Base-by-base conservation (phyloP, 1,140 invertebrate species). In the Drosophila pseudoobscura region DNA sequence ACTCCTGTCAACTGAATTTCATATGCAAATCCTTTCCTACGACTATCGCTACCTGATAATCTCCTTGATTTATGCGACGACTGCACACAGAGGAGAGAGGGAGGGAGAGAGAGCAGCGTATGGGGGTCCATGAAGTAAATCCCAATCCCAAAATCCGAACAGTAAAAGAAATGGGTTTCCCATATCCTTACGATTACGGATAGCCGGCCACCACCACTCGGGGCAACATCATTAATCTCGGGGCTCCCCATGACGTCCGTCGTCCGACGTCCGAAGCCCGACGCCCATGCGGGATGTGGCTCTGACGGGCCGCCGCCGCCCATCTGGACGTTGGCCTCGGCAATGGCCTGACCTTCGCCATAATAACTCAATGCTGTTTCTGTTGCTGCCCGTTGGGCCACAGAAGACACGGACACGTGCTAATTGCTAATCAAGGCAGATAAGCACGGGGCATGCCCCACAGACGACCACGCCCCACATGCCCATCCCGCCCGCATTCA, bases 1-100 rank as follows among this genome's bases (percentile, higher is more conserved):
- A 45, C 15, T 58, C 41, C 65, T 83, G 75, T 83, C 80, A 83
- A 84, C 80, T 78, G 83, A 83, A 83, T 83, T 84, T 83, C 80
- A 83, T 83, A 83, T 83, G 80, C 80, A 83, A 83, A 83, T 83
- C 80, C 80, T 75, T 71, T 47, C 51, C 45, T 50, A 61, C 64
- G 80, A 83, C 80, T 83, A 78, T 84, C 65, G 55, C 75, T 83
- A 83, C 80, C 80, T 83, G 80, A 83, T 83, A 83, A 83, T 83
- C 80, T 83, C 53, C 62, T 83, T 83, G 80, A 83, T 83, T 83
- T 83, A 83, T 83, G 80, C 75, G 71, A 55, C 75, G 75, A 55
- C 65, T 75, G 79, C 80, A 83, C 63, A 63, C 17, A 20, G 20
- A 20, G 20, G 20, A 44, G 8, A 7, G 26, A 15, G 26, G 13